Evolutionary conservation across 2,888 invertebrate species (phyloP), one percentile per base, ranked within the genome.

Genomic region (Oligia strigilis): DNA sequence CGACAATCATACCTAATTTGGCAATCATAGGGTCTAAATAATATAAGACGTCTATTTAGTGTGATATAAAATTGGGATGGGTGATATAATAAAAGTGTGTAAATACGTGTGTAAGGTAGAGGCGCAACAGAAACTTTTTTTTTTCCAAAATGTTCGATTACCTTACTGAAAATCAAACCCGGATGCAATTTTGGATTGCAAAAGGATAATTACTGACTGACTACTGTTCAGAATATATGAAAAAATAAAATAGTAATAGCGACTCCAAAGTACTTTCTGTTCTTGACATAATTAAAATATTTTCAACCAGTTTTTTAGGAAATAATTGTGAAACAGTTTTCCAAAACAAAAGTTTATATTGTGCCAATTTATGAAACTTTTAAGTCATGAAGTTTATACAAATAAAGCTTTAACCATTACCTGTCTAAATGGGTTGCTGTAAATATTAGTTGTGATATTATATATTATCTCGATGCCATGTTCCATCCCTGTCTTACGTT

Each of bases 341-440:
- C 64, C 6, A 11, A 64, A 85, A 46, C 58, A 69, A 66, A 75
- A 14, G 77, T 73, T 77, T 67, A n/a, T 67, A 64, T 58, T 77
- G 69, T 67, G 77, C 73, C 64, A 82, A 66, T 72, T 58, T 36
- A 72, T 64, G 69, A 77, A 87, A 80, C 58, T 64, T 73, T 76
- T 69, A 86, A 77, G 75, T 88, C 76, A 83, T 84, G 77, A 82
- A 83, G 52, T 81, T 82, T 85, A 84, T 90, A 89, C 77, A 83
- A 87, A 90, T 92, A 92, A 92, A 95, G 95, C 95, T 96, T 96
- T 95, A 96, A 96, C 87, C 89, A 76, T 94, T 92, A 92, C 89
- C 91, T 93, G 89, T 93, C 90, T 92, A 90, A 91, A 92, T 91
- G 89, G 90, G 87, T 92, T 90, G 84, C 90, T 96, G 95, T 96